These are phyloP conservation scores for Eristalis pertinax DNA, from an alignment of 2,888 invertebrate genomes.

Conservation along the genomic window DNA sequence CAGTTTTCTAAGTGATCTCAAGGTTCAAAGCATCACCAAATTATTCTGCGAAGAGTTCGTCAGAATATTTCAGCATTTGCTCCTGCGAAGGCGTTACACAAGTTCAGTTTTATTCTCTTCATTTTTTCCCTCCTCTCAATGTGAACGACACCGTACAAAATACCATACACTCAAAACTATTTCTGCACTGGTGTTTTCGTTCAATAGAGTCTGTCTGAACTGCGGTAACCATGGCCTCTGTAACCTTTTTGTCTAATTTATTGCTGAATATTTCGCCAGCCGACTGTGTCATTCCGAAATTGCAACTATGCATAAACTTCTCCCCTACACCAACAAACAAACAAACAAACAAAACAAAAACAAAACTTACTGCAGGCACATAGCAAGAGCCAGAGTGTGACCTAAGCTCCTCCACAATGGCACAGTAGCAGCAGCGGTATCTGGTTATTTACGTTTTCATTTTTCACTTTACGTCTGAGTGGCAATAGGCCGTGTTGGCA, in stretches of 20 bases:
- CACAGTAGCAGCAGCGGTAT: slow-evolving; percentile 1
- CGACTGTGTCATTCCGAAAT: slow-evolving; percentile 16
- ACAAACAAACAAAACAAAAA: neutral
- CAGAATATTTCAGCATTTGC: neutral
- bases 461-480: slow-evolving; percentile 54
- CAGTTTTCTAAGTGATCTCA: neutral
- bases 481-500: slow-evolving; percentile 1
- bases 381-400: slow-evolving; percentile 42
- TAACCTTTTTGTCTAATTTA: slow-evolving; percentile 3
- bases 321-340: neutral
- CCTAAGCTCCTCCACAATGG: slow-evolving; percentile 23
- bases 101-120: neutral
- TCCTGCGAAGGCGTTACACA: neutral
- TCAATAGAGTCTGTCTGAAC: slow-evolving; percentile 1
- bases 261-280: neutral
- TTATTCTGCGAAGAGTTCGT: neutral
- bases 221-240: slow-evolving; percentile 6
- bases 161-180: neutral
- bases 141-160: neutral
- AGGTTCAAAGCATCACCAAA: neutral
- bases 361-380: slow-evolving; percentile 17
- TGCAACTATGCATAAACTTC: slow-evolving; percentile 21
- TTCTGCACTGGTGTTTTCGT: slow-evolving; percentile 7
- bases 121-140: neutral
- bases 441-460: slow-evolving; percentile 33